phyloP scores from a whole-genome alignment of 2,113 vertebrate genomes.

The Hemiscyllium ocellatum region DNA sequence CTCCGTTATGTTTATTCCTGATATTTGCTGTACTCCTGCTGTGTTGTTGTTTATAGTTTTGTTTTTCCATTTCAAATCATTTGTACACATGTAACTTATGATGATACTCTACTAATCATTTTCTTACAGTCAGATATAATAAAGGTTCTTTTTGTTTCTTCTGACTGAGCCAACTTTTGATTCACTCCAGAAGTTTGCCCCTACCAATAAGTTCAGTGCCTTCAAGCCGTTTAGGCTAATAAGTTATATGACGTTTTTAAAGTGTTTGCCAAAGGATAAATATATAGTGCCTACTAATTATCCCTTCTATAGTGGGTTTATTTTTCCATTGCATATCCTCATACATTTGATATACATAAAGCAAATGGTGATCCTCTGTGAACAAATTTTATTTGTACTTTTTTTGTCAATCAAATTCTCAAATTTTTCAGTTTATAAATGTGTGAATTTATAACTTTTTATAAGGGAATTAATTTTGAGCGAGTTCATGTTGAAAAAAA shows the following conservation, averaged over 20 bases:
- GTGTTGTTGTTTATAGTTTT: slow-evolving; percentile 2
- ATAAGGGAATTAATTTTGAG: neutral
- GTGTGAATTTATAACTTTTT: neutral
- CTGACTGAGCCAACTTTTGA: neutral
- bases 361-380: too few species aligned
- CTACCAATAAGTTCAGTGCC: neutral
- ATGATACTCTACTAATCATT: slow-evolving; percentile 15
- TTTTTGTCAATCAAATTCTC: neutral
- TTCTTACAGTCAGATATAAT: neutral
- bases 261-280: neutral
- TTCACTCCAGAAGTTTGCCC: slow-evolving; percentile 1
- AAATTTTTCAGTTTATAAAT: neutral
- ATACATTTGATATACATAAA: neutral
- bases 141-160: neutral
- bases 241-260: neutral
- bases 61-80: neutral
- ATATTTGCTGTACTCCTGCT: neutral
- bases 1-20: neutral
- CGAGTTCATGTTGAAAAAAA: neutral
- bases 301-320: neutral
- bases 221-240: neutral
- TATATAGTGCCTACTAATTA: neutral
- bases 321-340: neutral
- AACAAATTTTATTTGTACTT: neutral
- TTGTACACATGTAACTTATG: neutral